A percentile compares a stretch with the other conserved stretches of the same genome.
These are phyloP conservation scores for Galeopsomyia nigrocyanea DNA, from an alignment of 2,888 invertebrate species.

Conservation along the genomic window DNA sequence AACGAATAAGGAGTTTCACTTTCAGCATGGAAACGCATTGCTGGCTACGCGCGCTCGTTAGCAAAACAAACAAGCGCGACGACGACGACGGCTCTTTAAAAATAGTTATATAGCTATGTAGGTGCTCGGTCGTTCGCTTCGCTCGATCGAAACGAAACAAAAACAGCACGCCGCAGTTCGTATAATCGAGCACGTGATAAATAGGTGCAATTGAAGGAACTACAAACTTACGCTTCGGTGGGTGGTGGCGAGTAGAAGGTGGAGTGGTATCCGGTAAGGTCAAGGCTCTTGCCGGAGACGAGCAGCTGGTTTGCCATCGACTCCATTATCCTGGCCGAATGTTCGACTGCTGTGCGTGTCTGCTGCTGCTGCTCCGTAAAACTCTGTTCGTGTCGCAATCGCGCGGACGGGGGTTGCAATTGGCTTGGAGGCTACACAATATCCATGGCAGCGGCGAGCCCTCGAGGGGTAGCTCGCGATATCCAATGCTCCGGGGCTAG, in stretches of 20 bases:
- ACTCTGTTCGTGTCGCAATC: not conserved
- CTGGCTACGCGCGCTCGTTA: not conserved
- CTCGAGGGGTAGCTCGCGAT: not conserved
- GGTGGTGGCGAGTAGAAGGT: slow-evolving; percentile 67
- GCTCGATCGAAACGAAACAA: too few species aligned
- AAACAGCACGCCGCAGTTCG: not conserved
- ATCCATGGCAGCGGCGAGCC: slow-evolving; percentile 10
- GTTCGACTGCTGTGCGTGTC: slow-evolving; percentile 31
- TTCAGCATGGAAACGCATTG: too few species aligned
- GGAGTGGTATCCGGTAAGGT: slow-evolving; percentile 63
- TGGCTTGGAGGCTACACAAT: slow-evolving; percentile 20
- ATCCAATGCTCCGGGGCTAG: too few species aligned
- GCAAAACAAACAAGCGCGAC: slow-evolving; percentile 9
- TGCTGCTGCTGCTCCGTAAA: not conserved
- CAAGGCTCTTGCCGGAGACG: slow-evolving; percentile 61
- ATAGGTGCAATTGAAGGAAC: slow-evolving; percentile 7
- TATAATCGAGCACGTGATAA: not conserved
- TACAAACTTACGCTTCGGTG: slow-evolving; percentile 66
- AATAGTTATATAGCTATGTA: too few species aligned
- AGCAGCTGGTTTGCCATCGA: slow-evolving; percentile 57
- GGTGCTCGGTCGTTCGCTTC: too few species aligned
- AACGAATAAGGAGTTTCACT: too few species aligned
- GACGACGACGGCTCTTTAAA: too few species aligned
- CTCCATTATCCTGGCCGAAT: slow-evolving; percentile 54
- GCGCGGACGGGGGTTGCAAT: not conserved